Percentiles rank a stretch among this genome's conserved stretches.
Evolutionary conservation across 2,888 invertebrate genomes (phyloP).

Genomic region (Stenotaenia linearis): DNA sequence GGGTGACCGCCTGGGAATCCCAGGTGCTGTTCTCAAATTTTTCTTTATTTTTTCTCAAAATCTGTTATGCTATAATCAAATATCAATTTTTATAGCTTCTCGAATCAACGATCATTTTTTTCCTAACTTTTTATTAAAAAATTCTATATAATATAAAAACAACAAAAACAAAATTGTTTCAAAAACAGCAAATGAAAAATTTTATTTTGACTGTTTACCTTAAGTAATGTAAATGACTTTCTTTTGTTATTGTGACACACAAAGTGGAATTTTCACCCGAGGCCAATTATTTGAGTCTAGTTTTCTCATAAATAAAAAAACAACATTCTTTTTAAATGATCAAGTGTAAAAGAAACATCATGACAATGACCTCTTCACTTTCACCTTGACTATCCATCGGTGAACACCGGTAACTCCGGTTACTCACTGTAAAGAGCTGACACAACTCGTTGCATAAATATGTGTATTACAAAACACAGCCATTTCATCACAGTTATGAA

Average conservation of each 20-base stretch:
- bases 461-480: neutral
- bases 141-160: too few relatives aligned
- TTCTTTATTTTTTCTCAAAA: neutral
- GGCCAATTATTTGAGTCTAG: neutral
- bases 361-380: slow-evolving; percentile 26
- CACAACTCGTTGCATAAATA: neutral
- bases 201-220: too few relatives aligned
- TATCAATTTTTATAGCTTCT: too few relatives aligned
- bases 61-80: neutral
- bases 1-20: slow-evolving; percentile 44
- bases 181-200: too few relatives aligned
- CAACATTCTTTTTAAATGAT: slow-evolving; percentile 19
- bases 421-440: neutral
- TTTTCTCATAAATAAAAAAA: slow-evolving; percentile 21
- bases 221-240: neutral
- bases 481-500: neutral
- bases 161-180: too few relatives aligned
- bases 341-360: slow-evolving; percentile 12
- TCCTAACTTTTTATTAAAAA: too few relatives aligned
- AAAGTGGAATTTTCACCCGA: neutral
- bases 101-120: too few relatives aligned
- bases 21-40: slow-evolving; percentile 40
- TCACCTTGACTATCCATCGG: slow-evolving; percentile 22
- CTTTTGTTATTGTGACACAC: neutral
- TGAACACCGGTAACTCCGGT: slow-evolving; percentile 26